These are phyloP conservation scores for Drosophila azteca DNA, from an alignment of 1,140 invertebrate genomes.

Conservation along the genomic window DNA sequence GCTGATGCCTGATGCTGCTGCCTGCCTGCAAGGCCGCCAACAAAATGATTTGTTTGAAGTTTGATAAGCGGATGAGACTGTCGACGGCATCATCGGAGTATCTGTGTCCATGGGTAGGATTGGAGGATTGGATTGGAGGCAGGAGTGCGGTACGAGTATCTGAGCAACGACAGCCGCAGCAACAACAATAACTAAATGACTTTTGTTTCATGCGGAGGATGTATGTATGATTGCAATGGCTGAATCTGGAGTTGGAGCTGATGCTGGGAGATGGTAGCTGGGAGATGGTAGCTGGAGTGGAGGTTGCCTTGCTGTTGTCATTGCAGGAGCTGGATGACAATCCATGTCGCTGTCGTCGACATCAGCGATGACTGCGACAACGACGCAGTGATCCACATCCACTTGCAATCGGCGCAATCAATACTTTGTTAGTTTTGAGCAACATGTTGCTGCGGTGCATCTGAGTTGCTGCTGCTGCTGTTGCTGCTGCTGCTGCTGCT, in stretches of 20 bases:
- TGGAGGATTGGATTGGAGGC: slow-evolving; percentile 2
- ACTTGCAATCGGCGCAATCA: slow-evolving; percentile 79
- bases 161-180: slow-evolving; percentile 46
- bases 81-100: slow-evolving; percentile 62
- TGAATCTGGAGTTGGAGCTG: slow-evolving; percentile 22
- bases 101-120: slow-evolving; percentile 22
- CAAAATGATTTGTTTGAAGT: slow-evolving; percentile 81
- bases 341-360: slow-evolving; percentile 74
- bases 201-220: slow-evolving; percentile 73
- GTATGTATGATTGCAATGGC: slow-evolving; percentile 59
- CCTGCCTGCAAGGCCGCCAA: slow-evolving; percentile 66
- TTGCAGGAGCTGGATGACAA: slow-evolving; percentile 68
- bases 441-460: slow-evolving; percentile 72
- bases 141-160: slow-evolving; percentile 19
- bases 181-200: slow-evolving; percentile 80
- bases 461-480: slow-evolving; percentile 23
- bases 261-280: neutral
- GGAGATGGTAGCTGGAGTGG: neutral
- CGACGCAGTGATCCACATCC: slow-evolving; percentile 75
- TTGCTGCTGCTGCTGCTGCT: slow-evolving; percentile 40
- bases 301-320: slow-evolving; percentile 13
- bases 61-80: slow-evolving; percentile 83
- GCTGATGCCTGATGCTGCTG: no score
- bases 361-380: slow-evolving; percentile 30
- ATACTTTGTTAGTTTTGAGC: slow-evolving; percentile 82